A percentile compares a stretch with the other conserved stretches of the same genome.
Evolutionary conservation across 2,888 invertebrate genomes (phyloP).

Genomic region (Philereme transversata): DNA sequence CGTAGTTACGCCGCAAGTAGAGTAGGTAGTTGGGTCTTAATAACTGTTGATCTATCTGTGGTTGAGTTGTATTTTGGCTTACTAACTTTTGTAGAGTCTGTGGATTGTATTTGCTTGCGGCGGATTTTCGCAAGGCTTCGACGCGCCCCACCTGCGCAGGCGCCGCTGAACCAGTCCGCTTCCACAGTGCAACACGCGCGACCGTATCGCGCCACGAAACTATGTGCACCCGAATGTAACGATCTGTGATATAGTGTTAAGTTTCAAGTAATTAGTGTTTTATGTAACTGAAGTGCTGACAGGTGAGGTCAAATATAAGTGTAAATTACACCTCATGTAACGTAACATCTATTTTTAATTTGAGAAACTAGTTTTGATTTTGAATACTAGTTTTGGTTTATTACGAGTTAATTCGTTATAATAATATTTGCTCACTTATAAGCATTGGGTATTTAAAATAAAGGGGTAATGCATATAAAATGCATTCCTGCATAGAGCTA

Average conservation of each 20-base stretch:
- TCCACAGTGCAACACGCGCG: constrained; percentile 62
- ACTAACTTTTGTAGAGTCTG: constrained; percentile 19
- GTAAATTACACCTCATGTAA: constrained; percentile 20
- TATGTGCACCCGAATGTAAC: constrained; percentile 71
- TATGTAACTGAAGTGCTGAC: constrained; percentile 51
- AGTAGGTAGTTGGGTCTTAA: constrained; percentile 13
- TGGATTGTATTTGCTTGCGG: constrained; percentile 43
- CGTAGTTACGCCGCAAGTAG: constrained; percentile 9
- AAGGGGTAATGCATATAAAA: not conserved
- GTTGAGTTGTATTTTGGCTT: not conserved
- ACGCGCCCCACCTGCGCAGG: constrained; percentile 72
- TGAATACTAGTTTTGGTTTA: constrained; percentile 26
- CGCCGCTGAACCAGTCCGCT: constrained; percentile 61
- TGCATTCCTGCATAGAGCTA: not conserved
- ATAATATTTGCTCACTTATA: constrained; percentile 14
- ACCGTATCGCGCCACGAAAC: constrained; percentile 55
- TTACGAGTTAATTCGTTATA: constrained; percentile 16
- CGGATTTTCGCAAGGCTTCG: constrained; percentile 79
- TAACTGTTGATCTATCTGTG: constrained; percentile 19
- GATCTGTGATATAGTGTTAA: constrained; percentile 81
- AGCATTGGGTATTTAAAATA: not conserved
- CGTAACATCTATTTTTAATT: constrained; percentile 56
- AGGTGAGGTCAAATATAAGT: constrained; percentile 52
- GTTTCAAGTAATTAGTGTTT: constrained; percentile 63
- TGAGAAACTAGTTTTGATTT: constrained; percentile 43